These are phyloP conservation scores for Nebria brevicollis DNA, from an alignment of 2,888 invertebrate genomes.

Conservation along the genomic window DNA sequence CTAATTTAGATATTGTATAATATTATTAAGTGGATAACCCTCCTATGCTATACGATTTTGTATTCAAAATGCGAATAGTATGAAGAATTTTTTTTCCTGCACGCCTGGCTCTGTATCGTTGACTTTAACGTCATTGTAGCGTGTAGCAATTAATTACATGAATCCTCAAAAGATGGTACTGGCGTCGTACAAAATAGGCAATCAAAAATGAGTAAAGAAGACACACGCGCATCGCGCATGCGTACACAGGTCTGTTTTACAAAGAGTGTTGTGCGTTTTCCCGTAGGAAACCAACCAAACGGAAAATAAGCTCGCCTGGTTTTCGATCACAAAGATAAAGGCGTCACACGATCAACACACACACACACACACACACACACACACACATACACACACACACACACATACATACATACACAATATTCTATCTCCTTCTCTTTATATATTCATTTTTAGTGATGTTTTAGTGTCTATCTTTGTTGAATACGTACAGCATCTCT, in stretches of 20 bases:
- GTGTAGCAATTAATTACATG: conserved; percentile 18
- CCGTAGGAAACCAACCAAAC: conserved; percentile 36
- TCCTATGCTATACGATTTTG: not conserved
- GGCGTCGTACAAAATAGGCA: conserved; percentile 6
- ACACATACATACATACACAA: no score
- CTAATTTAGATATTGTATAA: not conserved
- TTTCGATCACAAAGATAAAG: conserved; percentile 43
- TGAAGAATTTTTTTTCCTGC: not conserved
- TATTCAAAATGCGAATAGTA: not conserved
- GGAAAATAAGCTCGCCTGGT: conserved; percentile 43
- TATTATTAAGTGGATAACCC: not conserved
- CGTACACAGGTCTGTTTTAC: not conserved
- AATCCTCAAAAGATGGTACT: conserved; percentile 7
- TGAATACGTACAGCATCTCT: conserved; percentile 4
- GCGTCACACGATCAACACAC: conserved; percentile 38
- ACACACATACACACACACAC: not conserved
- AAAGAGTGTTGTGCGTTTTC: conserved; percentile 9
- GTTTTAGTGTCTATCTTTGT: conserved; percentile 16
- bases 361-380: not conserved
- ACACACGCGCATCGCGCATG: not conserved
- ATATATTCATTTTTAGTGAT: not conserved
- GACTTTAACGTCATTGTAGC: not conserved
- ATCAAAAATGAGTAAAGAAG: conserved; percentile 8
- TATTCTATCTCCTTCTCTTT: not conserved
- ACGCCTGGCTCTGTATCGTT: not conserved